A percentile compares a stretch with the other conserved stretches of the same genome.
Evolutionary conservation across 2,113 vertebrate genomes (phyloP).

Genomic region (Haliaeetus leucogaster): DNA sequence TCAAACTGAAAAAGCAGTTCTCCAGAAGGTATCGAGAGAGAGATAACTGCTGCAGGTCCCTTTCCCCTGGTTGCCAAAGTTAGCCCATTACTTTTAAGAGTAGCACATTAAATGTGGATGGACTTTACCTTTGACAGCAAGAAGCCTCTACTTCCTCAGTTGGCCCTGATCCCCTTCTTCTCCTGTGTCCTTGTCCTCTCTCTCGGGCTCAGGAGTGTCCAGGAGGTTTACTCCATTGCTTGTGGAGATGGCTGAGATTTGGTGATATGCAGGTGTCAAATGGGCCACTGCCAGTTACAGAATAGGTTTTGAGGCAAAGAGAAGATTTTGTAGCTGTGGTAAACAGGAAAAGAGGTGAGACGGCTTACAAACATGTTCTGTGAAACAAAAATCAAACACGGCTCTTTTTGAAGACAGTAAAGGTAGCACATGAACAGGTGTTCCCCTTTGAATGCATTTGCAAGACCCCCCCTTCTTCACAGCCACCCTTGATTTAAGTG

Average conservation of each 20-base stretch:
- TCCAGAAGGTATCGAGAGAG: neutral
- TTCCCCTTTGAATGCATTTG: neutral
- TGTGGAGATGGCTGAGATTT: neutral
- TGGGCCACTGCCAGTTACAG: neutral
- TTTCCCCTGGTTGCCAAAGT: neutral
- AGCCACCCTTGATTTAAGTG: neutral
- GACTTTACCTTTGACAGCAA: conserved; percentile 15
- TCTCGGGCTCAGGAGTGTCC: neutral
- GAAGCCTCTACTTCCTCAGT: neutral
- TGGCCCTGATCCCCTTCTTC: neutral
- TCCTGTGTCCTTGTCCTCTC: neutral
- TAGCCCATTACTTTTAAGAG: neutral
- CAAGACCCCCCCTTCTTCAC: neutral
- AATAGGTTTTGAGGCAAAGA: neutral
- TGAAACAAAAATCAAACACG: rapidly evolving
- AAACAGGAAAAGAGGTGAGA: conserved; percentile 57
- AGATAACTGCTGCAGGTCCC: neutral
- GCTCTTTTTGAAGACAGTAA: neutral
- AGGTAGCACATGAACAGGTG: neutral
- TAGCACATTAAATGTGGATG: neutral
- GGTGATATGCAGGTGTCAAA: rapidly evolving
- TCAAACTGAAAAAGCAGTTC: neutral
- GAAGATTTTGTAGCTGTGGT: neutral
- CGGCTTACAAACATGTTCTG: neutral
- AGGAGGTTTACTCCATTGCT: neutral